These are phyloP conservation scores for Diarsia rubi DNA, from an alignment of 2,888 invertebrate genomes.

Conservation along the genomic window DNA sequence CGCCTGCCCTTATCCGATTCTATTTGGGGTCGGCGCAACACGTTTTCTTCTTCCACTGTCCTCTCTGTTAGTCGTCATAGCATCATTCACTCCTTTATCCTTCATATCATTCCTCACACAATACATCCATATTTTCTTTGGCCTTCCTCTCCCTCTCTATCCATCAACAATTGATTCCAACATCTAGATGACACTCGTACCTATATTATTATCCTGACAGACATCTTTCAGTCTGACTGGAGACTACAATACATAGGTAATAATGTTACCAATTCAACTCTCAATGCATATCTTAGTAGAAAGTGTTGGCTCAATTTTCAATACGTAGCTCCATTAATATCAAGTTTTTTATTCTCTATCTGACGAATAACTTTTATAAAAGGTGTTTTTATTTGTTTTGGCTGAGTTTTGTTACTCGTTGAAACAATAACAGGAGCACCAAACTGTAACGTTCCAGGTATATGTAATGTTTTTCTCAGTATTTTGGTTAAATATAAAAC, in stretches of 20 bases:
- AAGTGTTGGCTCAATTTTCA: not conserved
- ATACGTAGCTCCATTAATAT: not conserved
- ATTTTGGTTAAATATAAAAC: constrained; percentile 40
- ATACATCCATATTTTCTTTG: too few relatives aligned
- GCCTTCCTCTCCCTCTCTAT: too few relatives aligned
- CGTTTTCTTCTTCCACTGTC: too few relatives aligned
- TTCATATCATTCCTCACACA: too few relatives aligned
- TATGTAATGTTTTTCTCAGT: constrained; percentile 20
- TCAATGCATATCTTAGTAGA: not conserved
- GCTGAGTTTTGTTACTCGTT: not conserved
- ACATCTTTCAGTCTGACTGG: constrained; percentile 10
- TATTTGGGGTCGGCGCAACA: too few relatives aligned
- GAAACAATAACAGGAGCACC: constrained; percentile 7
- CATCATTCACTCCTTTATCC: too few relatives aligned
- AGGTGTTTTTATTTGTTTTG: not conserved
- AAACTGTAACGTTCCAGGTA: constrained; percentile 1
- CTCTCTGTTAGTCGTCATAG: too few relatives aligned
- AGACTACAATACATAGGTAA: constrained; percentile 7
- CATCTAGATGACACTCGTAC: constrained; percentile 10
- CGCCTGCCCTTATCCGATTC: too few relatives aligned
- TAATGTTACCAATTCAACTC: not conserved
- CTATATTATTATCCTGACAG: not conserved
- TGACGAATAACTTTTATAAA: too few relatives aligned
- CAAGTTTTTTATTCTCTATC: not conserved
- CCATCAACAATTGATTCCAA: too few relatives aligned